Evolutionary conservation across 2,888 invertebrate species (phyloP).

Genomic region (Belgica antarctica): DNA sequence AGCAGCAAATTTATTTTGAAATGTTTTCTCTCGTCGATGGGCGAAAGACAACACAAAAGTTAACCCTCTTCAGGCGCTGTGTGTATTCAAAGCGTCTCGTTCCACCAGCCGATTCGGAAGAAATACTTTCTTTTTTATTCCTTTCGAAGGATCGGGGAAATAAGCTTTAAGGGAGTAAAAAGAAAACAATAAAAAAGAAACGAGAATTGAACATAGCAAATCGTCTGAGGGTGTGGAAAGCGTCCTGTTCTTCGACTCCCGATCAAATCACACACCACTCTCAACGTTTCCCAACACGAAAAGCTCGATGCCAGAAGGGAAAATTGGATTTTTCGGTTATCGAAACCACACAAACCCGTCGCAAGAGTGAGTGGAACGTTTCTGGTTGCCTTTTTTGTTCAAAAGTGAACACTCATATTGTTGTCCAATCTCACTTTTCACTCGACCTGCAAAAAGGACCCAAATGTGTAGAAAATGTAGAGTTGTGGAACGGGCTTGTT

Average conservation of each 20-base stretch:
- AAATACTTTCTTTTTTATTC: slow-evolving; percentile 22
- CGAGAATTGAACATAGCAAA: slow-evolving; percentile 37
- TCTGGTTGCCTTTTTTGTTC: neutral
- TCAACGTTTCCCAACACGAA: neutral
- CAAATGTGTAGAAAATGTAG: slow-evolving; percentile 7
- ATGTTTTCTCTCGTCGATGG: neutral
- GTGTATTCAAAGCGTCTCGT: neutral
- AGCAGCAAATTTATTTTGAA: slow-evolving; percentile 13
- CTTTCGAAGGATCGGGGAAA: neutral
- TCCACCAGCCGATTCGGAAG: neutral
- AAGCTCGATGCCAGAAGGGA: slow-evolving; percentile 34
- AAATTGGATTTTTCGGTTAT: slow-evolving; percentile 42
- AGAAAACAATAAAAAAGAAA: slow-evolving; percentile 31
- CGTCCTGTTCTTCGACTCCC: neutral
- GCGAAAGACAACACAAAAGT: neutral
- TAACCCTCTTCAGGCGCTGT: slow-evolving; percentile 2
- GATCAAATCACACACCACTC: neutral
- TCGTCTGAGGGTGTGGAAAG: neutral
- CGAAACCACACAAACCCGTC: slow-evolving; percentile 37
- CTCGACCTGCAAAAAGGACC: neutral
- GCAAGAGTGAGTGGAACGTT: slow-evolving; percentile 1
- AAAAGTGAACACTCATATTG: neutral
- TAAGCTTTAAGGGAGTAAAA: neutral
- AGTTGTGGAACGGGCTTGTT: neutral
- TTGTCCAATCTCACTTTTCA: neutral